phyloP scores from a whole-genome alignment of 2,888 invertebrate species.

The Sepiola atlantica region DNA sequence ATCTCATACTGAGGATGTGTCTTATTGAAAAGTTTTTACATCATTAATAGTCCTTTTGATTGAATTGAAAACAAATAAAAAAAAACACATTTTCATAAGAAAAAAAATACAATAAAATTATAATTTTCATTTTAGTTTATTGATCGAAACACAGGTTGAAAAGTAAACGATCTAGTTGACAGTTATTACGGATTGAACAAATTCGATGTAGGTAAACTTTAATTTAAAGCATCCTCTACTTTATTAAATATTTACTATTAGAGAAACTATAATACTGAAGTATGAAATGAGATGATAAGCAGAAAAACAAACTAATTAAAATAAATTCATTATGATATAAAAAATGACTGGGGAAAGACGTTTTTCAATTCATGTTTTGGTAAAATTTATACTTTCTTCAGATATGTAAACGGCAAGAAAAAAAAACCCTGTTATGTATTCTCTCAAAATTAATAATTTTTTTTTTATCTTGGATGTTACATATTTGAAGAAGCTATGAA shows the following conservation, averaged over 20 bases:
- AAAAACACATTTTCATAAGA: neutral
- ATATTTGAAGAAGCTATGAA: too few relatives aligned
- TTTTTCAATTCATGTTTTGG: too few relatives aligned
- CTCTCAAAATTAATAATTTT: too few relatives aligned
- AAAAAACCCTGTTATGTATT: too few relatives aligned
- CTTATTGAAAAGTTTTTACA: conserved; percentile 2
- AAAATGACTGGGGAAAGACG: too few relatives aligned
- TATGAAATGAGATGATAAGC: too few relatives aligned
- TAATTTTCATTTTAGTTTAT: neutral
- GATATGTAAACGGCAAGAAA: too few relatives aligned
- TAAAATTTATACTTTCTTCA: too few relatives aligned
- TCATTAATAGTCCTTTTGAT: conserved; percentile 6
- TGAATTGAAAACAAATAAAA: conserved; percentile 32
- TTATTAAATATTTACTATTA: neutral
- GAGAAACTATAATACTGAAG: neutral
- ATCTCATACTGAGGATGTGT: conserved; percentile 20
- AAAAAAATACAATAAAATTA: neutral
- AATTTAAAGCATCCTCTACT: neutral
- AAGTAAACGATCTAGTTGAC: neutral
- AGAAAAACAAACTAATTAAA: too few relatives aligned
- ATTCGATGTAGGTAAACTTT: neutral
- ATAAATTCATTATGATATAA: too few relatives aligned
- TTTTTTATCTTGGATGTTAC: too few relatives aligned
- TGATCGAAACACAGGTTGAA: neutral
- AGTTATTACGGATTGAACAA: neutral